Percentiles rank a stretch among this genome's conserved stretches.
phyloP scores from a whole-genome alignment of 2,888 invertebrate species.

The Cistogaster globosa region DNA sequence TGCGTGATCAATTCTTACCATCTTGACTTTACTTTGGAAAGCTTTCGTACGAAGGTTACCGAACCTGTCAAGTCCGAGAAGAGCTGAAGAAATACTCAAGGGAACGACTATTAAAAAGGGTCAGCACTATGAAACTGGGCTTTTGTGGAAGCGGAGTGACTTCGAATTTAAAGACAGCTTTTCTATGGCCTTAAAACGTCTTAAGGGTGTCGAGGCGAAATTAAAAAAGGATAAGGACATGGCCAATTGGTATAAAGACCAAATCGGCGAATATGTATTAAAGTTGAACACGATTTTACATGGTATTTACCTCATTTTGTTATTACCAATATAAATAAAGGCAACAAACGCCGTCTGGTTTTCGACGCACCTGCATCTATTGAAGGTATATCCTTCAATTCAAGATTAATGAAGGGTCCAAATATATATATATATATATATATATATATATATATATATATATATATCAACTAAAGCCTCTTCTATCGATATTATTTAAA shows the following conservation, averaged over 20 bases:
- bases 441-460: no score
- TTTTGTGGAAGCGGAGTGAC: conserved; percentile 30
- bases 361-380: not conserved
- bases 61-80: conserved; percentile 6
- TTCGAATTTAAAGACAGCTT: conserved; percentile 16
- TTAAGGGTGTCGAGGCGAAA: no score
- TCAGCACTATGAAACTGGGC: conserved; percentile 25
- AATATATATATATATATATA: no score
- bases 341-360: not conserved
- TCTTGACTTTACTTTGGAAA: conserved; percentile 34
- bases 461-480: not conserved
- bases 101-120: conserved; percentile 29
- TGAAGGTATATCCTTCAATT: not conserved
- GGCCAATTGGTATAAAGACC: no score
- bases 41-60: not conserved
- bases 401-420: not conserved
- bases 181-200: no score
- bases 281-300: not conserved
- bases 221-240: no score
- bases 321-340: not conserved
- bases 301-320: no score
- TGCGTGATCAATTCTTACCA: not conserved
- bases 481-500: not conserved
- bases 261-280: not conserved
- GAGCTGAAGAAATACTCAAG: conserved; percentile 26